Conservation (phyloP, 2,113 vertebrate species). For the Eolophus roseicapilla region DNA sequence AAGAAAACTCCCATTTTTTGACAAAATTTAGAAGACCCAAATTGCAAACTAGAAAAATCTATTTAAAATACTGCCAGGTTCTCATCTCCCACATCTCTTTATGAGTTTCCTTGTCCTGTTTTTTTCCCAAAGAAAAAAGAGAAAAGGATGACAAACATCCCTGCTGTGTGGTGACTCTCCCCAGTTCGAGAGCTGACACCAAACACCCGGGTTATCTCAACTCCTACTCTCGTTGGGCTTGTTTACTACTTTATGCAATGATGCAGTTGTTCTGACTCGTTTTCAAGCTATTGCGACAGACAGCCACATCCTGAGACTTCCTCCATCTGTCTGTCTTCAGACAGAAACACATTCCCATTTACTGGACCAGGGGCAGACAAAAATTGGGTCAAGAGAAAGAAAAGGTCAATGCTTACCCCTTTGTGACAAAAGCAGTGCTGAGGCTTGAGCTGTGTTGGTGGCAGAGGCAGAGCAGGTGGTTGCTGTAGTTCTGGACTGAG, state of each 20-base stretch:
- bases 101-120: neutral
- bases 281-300: slow-evolving; percentile 11
- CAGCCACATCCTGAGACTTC: slow-evolving; percentile 10
- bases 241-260: neutral
- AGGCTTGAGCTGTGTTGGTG: neutral
- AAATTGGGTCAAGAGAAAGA: neutral
- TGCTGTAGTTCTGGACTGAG: neutral
- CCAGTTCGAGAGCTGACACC: neutral
- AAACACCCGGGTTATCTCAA: neutral
- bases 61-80: too few species aligned
- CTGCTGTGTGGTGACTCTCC: neutral
- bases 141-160: neutral
- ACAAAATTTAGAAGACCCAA: neutral
- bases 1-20: too few species aligned
- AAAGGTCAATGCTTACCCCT: neutral
- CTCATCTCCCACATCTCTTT: neutral
- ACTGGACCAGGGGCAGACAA: neutral
- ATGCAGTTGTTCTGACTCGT: neutral
- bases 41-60: neutral
- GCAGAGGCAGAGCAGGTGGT: neutral
- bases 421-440: neutral
- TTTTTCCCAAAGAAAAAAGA: neutral
- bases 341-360: neutral
- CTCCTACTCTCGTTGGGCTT: neutral
- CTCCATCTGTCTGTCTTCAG: neutral